A percentile compares a stretch with the other conserved stretches of the same genome.
phyloP scores from a whole-genome alignment of 2,888 invertebrate species.

The Oegoconia quadripuncta region DNA sequence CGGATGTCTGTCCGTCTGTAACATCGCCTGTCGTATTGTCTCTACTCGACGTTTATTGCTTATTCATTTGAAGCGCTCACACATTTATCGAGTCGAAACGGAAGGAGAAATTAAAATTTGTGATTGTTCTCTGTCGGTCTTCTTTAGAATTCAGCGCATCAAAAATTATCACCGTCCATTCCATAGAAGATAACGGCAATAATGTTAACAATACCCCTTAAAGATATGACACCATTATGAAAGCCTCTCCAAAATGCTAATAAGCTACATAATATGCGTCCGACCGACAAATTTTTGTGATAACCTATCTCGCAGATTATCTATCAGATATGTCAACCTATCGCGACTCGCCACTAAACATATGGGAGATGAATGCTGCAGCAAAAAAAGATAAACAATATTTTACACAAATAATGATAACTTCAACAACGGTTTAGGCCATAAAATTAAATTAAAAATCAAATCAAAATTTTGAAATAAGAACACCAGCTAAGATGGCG shows the following conservation, averaged over 20 bases:
- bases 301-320: constrained; percentile 34
- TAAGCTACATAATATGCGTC: constrained; percentile 40
- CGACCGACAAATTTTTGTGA: constrained; percentile 29
- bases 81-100: not conserved
- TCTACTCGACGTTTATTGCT: constrained; percentile 16
- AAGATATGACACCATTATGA: constrained; percentile 18
- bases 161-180: not conserved
- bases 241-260: constrained; percentile 50
- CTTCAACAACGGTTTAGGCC: not conserved
- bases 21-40: constrained; percentile 28
- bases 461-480: constrained; percentile 26
- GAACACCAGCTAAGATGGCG: constrained; percentile 29
- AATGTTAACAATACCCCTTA: constrained; percentile 22
- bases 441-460: constrained; percentile 8
- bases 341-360: constrained; percentile 14
- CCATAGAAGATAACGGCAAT: constrained; percentile 9
- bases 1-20: constrained; percentile 48
- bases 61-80: constrained; percentile 14
- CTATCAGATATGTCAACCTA: constrained; percentile 34
- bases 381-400: not conserved
- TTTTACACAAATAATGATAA: not conserved
- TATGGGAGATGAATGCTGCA: not conserved
- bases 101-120: constrained; percentile 7
- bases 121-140: constrained; percentile 3
- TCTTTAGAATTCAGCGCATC: not conserved